Percentiles rank a stretch among this genome's conserved stretches.
Evolutionary conservation across 35 echinoderm and acorn worm species (phyloP).

Genomic region (Stichopus chloronotus): DNA sequence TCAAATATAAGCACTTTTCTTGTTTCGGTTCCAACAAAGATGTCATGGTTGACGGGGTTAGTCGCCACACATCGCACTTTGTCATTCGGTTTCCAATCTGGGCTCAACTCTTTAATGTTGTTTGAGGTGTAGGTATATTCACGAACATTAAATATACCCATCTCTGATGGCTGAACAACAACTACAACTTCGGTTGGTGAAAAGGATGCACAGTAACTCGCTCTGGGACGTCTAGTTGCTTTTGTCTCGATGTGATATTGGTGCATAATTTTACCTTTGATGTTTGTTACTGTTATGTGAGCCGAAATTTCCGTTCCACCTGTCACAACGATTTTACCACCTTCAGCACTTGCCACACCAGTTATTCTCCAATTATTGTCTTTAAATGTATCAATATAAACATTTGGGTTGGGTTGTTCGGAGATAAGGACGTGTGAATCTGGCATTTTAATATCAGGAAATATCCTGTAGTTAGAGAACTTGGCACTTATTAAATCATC

Average conservation of each 20-base stretch:
- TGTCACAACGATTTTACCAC: background rate
- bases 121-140: background rate
- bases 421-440: too few species aligned
- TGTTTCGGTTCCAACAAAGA: background rate
- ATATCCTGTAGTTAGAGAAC: too few species aligned
- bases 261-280: background rate
- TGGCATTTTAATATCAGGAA: too few species aligned
- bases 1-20: too few species aligned
- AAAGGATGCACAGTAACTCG: background rate
- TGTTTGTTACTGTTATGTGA: background rate
- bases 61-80: background rate
- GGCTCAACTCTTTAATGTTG: background rate
- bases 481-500: too few species aligned
- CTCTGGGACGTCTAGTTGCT: background rate
- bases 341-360: background rate
- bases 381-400: background rate
- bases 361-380: background rate
- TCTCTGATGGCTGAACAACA: background rate
- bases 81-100: background rate
- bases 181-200: background rate
- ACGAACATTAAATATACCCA: background rate
- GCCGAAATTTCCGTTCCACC: background rate
- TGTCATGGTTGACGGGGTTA: background rate
- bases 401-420: too few species aligned
- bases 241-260: background rate